phyloP scores from a whole-genome alignment of 1,140 invertebrate genomes.

The Kradibia gibbosae region DNA sequence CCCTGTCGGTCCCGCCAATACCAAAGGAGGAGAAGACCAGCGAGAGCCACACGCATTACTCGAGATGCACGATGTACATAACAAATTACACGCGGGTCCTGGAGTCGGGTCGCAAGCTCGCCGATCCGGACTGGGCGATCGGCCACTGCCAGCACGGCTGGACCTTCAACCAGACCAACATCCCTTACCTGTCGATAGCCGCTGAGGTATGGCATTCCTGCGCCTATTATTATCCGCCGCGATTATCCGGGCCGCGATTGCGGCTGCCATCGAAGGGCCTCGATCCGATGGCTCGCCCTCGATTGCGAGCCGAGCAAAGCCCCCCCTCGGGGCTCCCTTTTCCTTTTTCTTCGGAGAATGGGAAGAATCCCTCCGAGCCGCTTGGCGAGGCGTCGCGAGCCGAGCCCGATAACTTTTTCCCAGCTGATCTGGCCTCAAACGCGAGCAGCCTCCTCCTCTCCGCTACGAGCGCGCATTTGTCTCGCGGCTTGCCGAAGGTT shows the following conservation, averaged over 20 bases:
- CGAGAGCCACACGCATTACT: slow-evolving; percentile 73
- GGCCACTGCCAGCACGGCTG: slow-evolving; percentile 80
- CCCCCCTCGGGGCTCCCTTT: too few species aligned
- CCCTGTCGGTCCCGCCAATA: slow-evolving; percentile 76
- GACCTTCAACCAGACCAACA: slow-evolving; percentile 82
- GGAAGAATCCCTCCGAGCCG: too few species aligned
- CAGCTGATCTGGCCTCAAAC: neutral
- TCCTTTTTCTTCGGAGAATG: too few species aligned
- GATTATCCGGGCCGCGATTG: too few species aligned
- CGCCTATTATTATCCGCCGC: too few species aligned
- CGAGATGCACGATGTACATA: slow-evolving; percentile 81
- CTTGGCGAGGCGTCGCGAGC: neutral
- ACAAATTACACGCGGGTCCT: slow-evolving; percentile 80
- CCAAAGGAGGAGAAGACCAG: slow-evolving; percentile 51
- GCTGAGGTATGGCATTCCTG: slow-evolving; percentile 76
- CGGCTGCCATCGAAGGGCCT: too few species aligned
- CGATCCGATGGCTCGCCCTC: too few species aligned
- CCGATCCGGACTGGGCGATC: slow-evolving; percentile 79
- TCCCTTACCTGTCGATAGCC: slow-evolving; percentile 85
- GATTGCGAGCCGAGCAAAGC: too few species aligned
- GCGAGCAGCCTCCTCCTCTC: neutral
- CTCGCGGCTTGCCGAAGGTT: neutral
- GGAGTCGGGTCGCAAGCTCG: slow-evolving; percentile 69
- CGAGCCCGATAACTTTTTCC: neutral
- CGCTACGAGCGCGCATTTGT: neutral